Base-by-base conservation (phyloP, 1,140 invertebrate genomes). In the Doryteuthis pealeii region DNA sequence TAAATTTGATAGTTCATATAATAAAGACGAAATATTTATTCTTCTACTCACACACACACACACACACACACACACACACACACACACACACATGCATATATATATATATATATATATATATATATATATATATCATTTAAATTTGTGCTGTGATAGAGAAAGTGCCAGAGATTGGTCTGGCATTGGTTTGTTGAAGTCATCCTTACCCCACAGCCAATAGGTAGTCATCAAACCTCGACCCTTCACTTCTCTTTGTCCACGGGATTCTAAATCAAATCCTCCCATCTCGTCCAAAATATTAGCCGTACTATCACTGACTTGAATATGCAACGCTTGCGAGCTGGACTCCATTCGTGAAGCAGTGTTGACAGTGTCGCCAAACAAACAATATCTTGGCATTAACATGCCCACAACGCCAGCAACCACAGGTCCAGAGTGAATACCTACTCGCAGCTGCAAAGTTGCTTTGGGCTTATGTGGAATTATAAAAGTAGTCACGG, bases 211-310 rank as follows among this genome's bases (percentile, higher is more conserved):
- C 30, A 89, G 77, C 88, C 87, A 89, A 72, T 81, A 87, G 2
- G 88, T 89, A 71, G 77, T 78, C 71, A 86, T 84, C 32, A 83
- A 79, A 33, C 85, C 88, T 1, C 45, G 45, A 49, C 45, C 95
- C 91, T 98, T 98, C 90, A 98, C 92, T 78, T 94, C 93, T 67
- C 98, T 92, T 85, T 95, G 92, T 65, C 97, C 96, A 77, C 97
- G 90, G 66, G 93, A 91, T 73, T 94, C 93, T n/a, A 97, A 88
- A n/a, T 92, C 90, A 84, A 98, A 99, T 26, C 92, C 93, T 2
- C 92, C 92, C 81, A 96, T 96, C 8, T 91, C 91, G 78, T 96
- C 94, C 74, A 99, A 87, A 35, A 96, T 91, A 69, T 91, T 90
- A 83, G 98, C 96, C 0, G 96, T 97, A 8, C 90, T 91, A 0